These are phyloP conservation scores for Dipus sagitta DNA, from an alignment of 2,797 vertebrate genomes.

Conservation along the genomic window DNA sequence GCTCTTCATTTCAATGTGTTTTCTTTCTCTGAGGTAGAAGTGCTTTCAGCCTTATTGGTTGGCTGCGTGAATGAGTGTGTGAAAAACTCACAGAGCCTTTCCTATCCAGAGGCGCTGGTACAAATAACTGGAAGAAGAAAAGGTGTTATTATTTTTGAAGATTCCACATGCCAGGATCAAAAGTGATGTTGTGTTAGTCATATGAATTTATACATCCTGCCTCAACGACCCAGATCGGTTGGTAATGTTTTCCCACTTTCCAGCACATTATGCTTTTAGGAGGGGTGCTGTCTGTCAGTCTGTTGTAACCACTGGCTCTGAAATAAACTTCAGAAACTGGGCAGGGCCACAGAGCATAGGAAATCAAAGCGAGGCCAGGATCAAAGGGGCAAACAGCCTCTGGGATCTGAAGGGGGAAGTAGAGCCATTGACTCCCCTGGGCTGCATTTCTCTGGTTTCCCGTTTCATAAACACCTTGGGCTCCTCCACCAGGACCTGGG, in stretches of 20 bases:
- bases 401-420: constrained; percentile 78
- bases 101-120: background rate
- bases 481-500: background rate
- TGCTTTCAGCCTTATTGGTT: background rate
- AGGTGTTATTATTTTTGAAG: constrained; percentile 7
- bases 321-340: constrained; percentile 61
- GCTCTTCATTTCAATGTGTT: background rate
- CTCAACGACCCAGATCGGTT: background rate
- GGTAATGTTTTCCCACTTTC: constrained; percentile 31
- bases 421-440: constrained; percentile 75
- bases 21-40: background rate
- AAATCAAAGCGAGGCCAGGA: constrained; percentile 79
- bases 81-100: background rate
- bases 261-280: background rate
- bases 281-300: background rate
- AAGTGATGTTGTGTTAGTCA: background rate
- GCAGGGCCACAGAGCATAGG: background rate
- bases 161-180: background rate
- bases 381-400: constrained; percentile 83
- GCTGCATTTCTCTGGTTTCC: constrained; percentile 61
- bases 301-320: constrained; percentile 31
- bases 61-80: background rate
- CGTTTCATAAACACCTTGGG: constrained; percentile 76
- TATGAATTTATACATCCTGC: background rate
- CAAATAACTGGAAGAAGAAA: constrained; percentile 8